Percentiles rank a stretch among this genome's conserved stretches.
These are phyloP conservation scores for Xiphydria camelus DNA, from an alignment of 2,888 invertebrate species.

Conservation along the genomic window DNA sequence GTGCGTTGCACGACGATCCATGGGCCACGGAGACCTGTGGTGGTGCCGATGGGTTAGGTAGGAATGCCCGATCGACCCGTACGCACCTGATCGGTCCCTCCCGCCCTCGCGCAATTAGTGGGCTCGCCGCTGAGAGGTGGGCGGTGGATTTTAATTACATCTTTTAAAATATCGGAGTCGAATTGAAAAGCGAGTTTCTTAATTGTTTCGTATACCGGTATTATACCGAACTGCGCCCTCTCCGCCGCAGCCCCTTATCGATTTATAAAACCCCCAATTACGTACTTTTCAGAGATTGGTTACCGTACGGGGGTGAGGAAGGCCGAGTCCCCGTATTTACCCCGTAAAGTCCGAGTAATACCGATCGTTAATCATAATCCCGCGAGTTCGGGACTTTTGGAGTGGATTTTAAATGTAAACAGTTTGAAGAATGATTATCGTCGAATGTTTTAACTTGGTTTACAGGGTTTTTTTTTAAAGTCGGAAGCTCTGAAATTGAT, in stretches of 20 bases:
- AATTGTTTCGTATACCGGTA: constrained; percentile 45
- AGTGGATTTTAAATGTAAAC: not conserved
- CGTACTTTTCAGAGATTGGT: constrained; percentile 15
- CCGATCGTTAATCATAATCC: not conserved
- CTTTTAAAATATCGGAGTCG: constrained; percentile 51
- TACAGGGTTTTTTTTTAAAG: no score
- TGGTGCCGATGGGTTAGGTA: not conserved
- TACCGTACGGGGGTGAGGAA: no score
- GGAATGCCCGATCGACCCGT: constrained; percentile 8
- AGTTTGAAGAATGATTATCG: not conserved
- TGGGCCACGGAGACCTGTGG: no score
- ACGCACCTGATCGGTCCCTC: not conserved
- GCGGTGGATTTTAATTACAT: constrained; percentile 51
- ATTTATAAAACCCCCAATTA: constrained; percentile 48
- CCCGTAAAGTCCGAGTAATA: not conserved
- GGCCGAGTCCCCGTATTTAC: no score
- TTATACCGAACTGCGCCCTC: constrained; percentile 13
- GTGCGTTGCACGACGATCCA: not conserved
- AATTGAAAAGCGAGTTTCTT: constrained; percentile 52
- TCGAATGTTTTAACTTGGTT: constrained; percentile 3
- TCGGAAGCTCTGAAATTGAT: no score
- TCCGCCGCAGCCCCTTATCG: constrained; percentile 27
- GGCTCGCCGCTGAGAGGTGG: constrained; percentile 34
- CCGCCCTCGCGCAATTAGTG: constrained; percentile 41
- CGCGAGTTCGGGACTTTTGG: not conserved